Base-by-base conservation (phyloP, 2,888 invertebrate species). In the Choristoneura rosaceana region DNA sequence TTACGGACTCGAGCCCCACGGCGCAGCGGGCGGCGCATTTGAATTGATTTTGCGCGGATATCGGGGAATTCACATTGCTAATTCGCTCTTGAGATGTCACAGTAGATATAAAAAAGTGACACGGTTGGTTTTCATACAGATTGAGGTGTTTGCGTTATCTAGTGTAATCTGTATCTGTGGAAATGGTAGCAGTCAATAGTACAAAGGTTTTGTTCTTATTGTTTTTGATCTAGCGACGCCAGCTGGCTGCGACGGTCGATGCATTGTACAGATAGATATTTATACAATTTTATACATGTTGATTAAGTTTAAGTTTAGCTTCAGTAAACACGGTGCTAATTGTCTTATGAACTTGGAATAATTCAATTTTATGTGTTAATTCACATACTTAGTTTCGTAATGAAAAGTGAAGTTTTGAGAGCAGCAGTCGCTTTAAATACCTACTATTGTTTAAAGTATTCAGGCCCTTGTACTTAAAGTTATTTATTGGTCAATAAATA, bases 381-480 rank as follows among this genome's bases (percentile, higher is more conserved):
- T 34, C 59, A 15, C 58, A 50, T 59, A 62, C 60, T 59, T 63
- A 64, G 15, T 65, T n/a, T 50, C 41, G 25, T 60, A 50, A 70
- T 60, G 25, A 43, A 50, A 14, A 50, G 17, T 64, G 52, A 61
- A 52, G 41, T 66, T 61, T 71, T 41, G 45, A 64, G 52, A 50
- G 71, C 73, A 69, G 55, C 73, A 70, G 50, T 70, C 59, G 68
- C 71, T 74, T 73, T 71, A 66, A 73, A 69, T 38, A 38, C 38
- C 38, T 38, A 38, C n/a, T 45, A 60, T 71, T 67, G 60, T 45
- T 43, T 55, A 38, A 66, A 64, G 70, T 58, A 74, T 76, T 80
- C 82, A 82, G 87, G 86, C 84, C 84, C 81, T 80, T 85, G 89
- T 91, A 91, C 90, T 91, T 90, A 90, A 82, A 79, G 84, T 82